These are phyloP conservation scores for Torymus auratus DNA, from an alignment of 2,888 invertebrate species.

Conservation along the genomic window DNA sequence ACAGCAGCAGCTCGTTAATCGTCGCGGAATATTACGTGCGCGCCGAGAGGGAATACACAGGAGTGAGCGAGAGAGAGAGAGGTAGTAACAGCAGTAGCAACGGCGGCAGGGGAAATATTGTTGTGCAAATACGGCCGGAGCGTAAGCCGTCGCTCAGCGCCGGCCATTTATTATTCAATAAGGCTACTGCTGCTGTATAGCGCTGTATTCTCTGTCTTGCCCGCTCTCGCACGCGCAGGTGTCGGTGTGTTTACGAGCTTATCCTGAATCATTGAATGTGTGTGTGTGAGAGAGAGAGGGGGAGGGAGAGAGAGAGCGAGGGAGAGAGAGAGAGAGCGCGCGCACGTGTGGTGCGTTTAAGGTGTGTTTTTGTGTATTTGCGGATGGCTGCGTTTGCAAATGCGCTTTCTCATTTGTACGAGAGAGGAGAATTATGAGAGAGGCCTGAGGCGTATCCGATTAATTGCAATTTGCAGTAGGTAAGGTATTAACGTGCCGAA, in stretches of 20 bases:
- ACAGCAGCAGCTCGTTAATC: slow-evolving; percentile 63
- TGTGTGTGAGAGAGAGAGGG: neutral
- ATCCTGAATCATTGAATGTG: slow-evolving; percentile 18
- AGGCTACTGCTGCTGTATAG: slow-evolving; percentile 55
- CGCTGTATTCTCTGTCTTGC: slow-evolving; percentile 12
- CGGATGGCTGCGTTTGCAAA: too few relatives aligned
- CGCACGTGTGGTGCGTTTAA: too few relatives aligned
- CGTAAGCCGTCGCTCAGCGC: slow-evolving; percentile 58
- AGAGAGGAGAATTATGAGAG: too few relatives aligned
- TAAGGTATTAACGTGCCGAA: too few relatives aligned
- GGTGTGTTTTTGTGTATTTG: too few relatives aligned
- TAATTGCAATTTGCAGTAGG: too few relatives aligned
- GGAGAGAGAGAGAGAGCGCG: too few relatives aligned
- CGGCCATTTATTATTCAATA: slow-evolving; percentile 69
- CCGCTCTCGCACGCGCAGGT: neutral
- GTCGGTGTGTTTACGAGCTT: slow-evolving; percentile 13
- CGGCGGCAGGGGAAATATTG: slow-evolving; percentile 64
- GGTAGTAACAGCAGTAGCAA: neutral
- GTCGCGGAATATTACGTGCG: slow-evolving; percentile 51
- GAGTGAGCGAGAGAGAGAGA: too few relatives aligned
- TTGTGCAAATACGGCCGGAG: slow-evolving; percentile 67
- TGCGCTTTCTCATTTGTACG: too few relatives aligned
- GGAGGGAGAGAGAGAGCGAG: neutral
- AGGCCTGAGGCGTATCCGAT: too few relatives aligned
- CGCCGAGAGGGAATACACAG: neutral